Base-by-base conservation (phyloP, 1,140 invertebrate species). In the Drusus annulatus region DNA sequence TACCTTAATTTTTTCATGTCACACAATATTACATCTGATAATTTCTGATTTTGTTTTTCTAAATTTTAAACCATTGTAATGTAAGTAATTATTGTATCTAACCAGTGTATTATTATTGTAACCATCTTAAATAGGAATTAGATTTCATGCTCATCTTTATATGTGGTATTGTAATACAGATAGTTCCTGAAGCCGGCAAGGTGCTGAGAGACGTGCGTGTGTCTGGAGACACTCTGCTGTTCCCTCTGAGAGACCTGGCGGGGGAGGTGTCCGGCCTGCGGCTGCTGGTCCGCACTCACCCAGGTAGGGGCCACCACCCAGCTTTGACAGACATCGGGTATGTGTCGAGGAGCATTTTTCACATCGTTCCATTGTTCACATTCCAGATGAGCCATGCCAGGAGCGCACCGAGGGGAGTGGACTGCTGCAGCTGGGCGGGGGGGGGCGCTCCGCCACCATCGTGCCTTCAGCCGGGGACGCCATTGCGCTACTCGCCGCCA, bases 161-260 rank as follows among this genome's bases (percentile, higher is more conserved):
- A 0, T 56, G 10, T 56, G 52, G 25, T 56, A 56, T 56, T 19
- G 52, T n/a, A 4, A 15, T 15, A 56, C n/a, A 23, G 91, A 89
- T 80, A 84, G 91, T 58, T 79, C 80, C 76, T 15, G 82, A 83
- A 6, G 63, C 71, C 23, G 16, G 19, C 16, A 79, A 88, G 85
- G 81, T 87, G 17, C 84, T 90, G 81, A 84, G 85, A 71, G 86
- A 88, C 60, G 86, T 88, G 51, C 85, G 87, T 83, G 85, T 90
- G 23, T 87, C 87, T 65, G 54, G 84, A 7, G 85, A 87, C 58
- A 85, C 86, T 17, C 85, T 95, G 77, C 92, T 93, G 84, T 93
- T 95, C 84, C 93, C 93, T 36, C 85, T 95, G 62, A 89, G 89
- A 83, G 92, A 93, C 81, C 87, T 90, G 7, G 84, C 91, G 21